Base-by-base conservation (phyloP, 2,888 invertebrate species). In the Melipona beecheii region DNA sequence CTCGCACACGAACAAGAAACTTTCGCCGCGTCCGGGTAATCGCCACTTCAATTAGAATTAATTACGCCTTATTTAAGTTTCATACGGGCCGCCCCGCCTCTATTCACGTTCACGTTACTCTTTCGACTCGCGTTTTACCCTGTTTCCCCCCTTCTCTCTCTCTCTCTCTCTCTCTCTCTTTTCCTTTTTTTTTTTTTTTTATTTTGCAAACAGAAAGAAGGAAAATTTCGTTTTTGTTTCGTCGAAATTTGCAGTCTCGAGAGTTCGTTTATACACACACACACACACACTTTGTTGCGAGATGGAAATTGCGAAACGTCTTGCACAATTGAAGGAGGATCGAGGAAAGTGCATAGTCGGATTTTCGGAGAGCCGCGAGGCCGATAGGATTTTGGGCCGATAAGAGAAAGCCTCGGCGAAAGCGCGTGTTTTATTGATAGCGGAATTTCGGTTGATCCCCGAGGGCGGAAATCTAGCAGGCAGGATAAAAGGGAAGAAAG, bases 1-100 rank as follows among this genome's bases (percentile, higher is more conserved):
- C 89, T 81, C 86, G 81, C 69, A 74, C 78, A 36, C 74, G 86
- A 89, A 84, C 90, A 90, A 88, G 78, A 75, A 81, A 49, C 62
- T 76, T 60, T 36, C 0, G 15, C 43, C 15, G 2, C 4, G 6
- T 5, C 17, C 17, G 27, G 21, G 6, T 49, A 72, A 31, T 24
- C 19, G 15, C 19, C 54, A 15, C 43, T 43, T 56, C 15, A 21
- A 75, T 75, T 66, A 24, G 19, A 52, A 56, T 43, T 66, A 75
- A 74, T 66, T 43, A 24, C 21, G 27, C 36, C 9, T 24, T 43
- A 66, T 75, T 36, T 24, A 66, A 64, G 27, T 54, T 19, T 65
- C 6, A 19, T 54, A 11, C 43, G 2, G 43, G 36, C 52, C 5
- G 4, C 13, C 13, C 31, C 13, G 6, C 31, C 21, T 21, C 5